Evolutionary conservation across 2,888 invertebrate species (phyloP).

Genomic region (Drosophila anceps): DNA sequence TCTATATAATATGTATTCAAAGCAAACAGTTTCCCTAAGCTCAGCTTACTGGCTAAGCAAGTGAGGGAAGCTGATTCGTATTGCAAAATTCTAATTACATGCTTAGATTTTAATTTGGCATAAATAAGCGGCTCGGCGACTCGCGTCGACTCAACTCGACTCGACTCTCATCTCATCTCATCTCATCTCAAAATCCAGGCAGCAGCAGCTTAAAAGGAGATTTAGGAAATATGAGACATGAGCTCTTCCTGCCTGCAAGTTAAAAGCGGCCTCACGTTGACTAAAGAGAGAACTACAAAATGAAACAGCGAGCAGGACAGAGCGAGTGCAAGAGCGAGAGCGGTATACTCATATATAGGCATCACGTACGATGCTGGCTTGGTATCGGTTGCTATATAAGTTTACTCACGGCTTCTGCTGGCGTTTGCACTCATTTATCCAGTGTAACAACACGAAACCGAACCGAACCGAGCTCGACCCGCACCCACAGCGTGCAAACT

Average conservation of each 20-base stretch:
- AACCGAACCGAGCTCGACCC: not conserved
- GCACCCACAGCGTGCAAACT: not conserved
- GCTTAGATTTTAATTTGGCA: slow-evolving; percentile 29
- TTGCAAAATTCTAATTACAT: slow-evolving; percentile 5
- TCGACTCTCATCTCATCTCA: not conserved
- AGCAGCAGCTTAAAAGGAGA: slow-evolving; percentile 27
- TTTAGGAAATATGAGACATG: slow-evolving; percentile 28
- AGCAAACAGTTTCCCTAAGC: not conserved
- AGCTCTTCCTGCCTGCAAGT: slow-evolving; percentile 12
- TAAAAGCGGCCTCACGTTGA: slow-evolving; percentile 4
- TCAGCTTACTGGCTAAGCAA: not conserved
- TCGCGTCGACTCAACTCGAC: not conserved
- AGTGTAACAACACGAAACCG: slow-evolving; percentile 22
- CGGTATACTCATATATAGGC: not conserved
- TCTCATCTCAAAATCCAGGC: slow-evolving; percentile 31
- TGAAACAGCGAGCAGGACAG: slow-evolving; percentile 14
- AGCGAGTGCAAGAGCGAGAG: not conserved
- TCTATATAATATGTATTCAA: not conserved
- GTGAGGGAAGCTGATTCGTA: not conserved
- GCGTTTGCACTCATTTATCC: slow-evolving; percentile 42
- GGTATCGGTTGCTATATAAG: slow-evolving; percentile 24
- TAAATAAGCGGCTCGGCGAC: slow-evolving; percentile 34
- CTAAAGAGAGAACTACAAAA: slow-evolving; percentile 13
- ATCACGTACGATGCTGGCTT: slow-evolving; percentile 10
- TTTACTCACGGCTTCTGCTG: slow-evolving; percentile 41